phyloP scores from a whole-genome alignment of 2,113 vertebrate genomes.

The Anarrhichthys ocellatus region DNA sequence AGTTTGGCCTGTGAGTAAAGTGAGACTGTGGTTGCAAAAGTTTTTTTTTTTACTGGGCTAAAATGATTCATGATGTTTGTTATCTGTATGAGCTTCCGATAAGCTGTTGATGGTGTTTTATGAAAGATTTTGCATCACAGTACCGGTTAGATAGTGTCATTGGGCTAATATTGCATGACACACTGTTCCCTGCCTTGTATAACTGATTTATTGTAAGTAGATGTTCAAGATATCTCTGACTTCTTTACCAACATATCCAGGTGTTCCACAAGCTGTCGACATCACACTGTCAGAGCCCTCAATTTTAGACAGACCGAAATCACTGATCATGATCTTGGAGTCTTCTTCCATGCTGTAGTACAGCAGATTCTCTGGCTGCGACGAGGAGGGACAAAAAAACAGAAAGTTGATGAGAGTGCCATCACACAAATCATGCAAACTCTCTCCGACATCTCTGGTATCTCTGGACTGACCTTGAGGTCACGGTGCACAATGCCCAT shows the following conservation, averaged over 20 bases:
- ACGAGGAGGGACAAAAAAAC: background rate
- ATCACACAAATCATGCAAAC: background rate
- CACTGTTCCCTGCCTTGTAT: background rate
- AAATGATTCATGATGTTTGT: background rate
- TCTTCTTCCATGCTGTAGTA: conserved; percentile 98
- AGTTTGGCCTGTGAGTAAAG: background rate
- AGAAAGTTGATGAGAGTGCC: background rate
- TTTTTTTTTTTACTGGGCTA: background rate
- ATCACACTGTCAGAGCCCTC: conserved; percentile 93
- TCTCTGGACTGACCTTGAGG: conserved; percentile 89
- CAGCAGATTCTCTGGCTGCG: conserved; percentile 95
- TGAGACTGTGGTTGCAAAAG: background rate
- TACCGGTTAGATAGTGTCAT: background rate
- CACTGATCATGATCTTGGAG: conserved; percentile 99
- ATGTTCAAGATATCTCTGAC: background rate
- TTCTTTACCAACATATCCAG: conserved; percentile 93
- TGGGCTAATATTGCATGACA: background rate
- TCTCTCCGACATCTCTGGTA: background rate
- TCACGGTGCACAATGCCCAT: conserved; percentile 97
- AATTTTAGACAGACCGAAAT: conserved; percentile 97
- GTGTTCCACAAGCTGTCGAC: conserved; percentile 96
- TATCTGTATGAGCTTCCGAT: background rate
- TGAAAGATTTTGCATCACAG: background rate
- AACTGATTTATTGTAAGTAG: background rate
- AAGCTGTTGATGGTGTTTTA: background rate